These are phyloP conservation scores for Frieseomelitta varia DNA, from an alignment of 1,140 invertebrate genomes.

Conservation along the genomic window DNA sequence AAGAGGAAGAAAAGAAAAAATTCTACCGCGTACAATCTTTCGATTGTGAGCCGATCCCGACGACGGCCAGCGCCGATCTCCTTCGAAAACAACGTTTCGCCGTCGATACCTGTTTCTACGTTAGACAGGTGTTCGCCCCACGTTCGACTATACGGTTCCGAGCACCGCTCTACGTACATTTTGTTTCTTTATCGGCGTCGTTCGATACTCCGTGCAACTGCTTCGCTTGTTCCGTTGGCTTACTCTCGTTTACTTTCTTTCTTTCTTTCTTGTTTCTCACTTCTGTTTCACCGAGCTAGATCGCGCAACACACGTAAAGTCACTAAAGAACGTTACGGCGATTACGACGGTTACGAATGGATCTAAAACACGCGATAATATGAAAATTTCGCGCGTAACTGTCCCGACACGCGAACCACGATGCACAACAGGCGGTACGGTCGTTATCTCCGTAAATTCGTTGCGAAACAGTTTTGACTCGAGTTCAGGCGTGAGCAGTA, in stretches of 20 bases:
- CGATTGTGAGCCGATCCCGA: background rate
- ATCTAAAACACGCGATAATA: conserved; percentile 18
- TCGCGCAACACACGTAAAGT: background rate
- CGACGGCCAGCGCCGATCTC: background rate
- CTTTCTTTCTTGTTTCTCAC: too few species aligned
- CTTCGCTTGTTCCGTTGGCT: background rate
- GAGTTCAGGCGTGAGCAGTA: background rate
- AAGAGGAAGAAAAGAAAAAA: background rate
- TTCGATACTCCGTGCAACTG: conserved; percentile 7
- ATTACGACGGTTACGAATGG: background rate
- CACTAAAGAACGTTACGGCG: background rate
- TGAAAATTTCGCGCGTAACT: conserved; percentile 17
- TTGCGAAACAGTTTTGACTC: background rate
- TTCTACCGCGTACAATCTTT: background rate
- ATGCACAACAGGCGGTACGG: background rate
- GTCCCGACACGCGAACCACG: background rate
- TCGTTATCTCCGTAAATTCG: background rate
- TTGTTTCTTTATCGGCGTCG: conserved; percentile 34
- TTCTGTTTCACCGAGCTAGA: background rate
- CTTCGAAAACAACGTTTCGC: conserved; percentile 18
- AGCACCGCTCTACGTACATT: conserved; percentile 9
- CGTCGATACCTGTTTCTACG: conserved; percentile 46
- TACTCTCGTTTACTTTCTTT: background rate
- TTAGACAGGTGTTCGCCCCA: conserved; percentile 39
- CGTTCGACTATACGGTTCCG: background rate